Evolutionary conservation across 2,113 vertebrate genomes (phyloP).

Genomic region (Dunckerocampus dactyliophorus): DNA sequence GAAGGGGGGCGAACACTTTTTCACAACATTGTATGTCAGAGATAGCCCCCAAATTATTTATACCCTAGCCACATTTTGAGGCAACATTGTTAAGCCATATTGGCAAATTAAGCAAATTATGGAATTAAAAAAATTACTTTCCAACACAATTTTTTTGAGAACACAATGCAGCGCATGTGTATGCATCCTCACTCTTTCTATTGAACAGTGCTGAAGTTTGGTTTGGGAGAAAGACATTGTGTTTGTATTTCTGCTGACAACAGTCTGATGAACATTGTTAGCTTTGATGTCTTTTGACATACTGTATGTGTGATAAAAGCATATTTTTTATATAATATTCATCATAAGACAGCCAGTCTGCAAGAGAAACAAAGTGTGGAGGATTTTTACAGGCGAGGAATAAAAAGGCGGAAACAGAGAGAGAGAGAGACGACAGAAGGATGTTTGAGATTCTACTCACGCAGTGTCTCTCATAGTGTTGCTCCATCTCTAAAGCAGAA

Average conservation of each 20-base stretch:
- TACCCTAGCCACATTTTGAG: too few relatives aligned
- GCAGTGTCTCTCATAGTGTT: constrained; percentile 47
- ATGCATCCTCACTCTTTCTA: too few relatives aligned
- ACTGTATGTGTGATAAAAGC: background rate
- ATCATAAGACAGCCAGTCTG: background rate
- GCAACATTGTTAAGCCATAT: too few relatives aligned
- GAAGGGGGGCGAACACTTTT: too few relatives aligned
- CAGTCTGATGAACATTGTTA: background rate
- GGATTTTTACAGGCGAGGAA: constrained; percentile 19
- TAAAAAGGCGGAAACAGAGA: constrained; percentile 3
- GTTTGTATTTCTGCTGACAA: background rate
- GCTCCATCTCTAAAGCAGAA: constrained; percentile 64
- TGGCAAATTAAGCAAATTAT: too few relatives aligned
- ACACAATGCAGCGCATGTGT: too few relatives aligned
- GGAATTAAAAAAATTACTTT: too few relatives aligned
- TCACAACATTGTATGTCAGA: too few relatives aligned
- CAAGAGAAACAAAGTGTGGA: constrained; percentile 5
- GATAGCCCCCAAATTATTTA: too few relatives aligned
- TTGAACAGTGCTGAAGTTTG: too few relatives aligned
- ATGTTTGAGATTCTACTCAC: constrained; percentile 72
- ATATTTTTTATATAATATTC: background rate
- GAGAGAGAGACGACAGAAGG: constrained; percentile 46
- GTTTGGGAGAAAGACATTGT: background rate
- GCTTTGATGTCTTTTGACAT: background rate
- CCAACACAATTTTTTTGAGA: too few relatives aligned